Conservation (phyloP, 2,888 invertebrate genomes). For the Aricia artaxerxes region DNA sequence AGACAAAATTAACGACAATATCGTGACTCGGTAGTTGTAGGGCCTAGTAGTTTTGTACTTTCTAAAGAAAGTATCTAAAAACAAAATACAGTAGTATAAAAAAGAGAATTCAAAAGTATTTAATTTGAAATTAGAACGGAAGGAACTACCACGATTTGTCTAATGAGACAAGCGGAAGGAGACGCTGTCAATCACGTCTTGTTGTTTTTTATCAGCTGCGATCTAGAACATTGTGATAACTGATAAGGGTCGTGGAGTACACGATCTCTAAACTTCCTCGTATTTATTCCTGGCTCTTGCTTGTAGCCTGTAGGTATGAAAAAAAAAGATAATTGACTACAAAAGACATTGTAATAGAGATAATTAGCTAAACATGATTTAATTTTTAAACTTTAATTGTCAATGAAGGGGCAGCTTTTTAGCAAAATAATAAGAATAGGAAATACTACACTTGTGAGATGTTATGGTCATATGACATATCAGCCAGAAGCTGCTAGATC, state of each 20-base stretch:
- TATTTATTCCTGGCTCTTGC: neutral
- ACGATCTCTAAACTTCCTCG: neutral
- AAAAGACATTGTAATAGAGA: neutral
- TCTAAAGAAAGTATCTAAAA: neutral
- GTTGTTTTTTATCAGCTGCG: conserved; percentile 1
- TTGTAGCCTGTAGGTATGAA: neutral
- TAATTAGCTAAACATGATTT: no score
- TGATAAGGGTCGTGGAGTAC: conserved; percentile 10
- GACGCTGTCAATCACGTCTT: conserved; percentile 8
- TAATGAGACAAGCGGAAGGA: conserved; percentile 19
- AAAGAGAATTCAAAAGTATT: neutral
- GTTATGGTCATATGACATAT: no score
- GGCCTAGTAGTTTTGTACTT: neutral
- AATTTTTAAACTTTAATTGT: no score
- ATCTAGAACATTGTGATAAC: conserved; percentile 7
- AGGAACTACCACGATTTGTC: conserved; percentile 2
- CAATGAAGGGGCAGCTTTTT: no score
- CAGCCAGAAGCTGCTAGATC: no score
- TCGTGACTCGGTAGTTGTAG: neutral
- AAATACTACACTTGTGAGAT: no score
- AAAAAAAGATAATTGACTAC: neutral
- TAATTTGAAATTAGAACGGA: neutral
- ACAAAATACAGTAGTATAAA: neutral
- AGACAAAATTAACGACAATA: neutral
- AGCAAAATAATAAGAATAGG: no score